Evolutionary conservation across 1,140 invertebrate genomes (phyloP).

Genomic region (Heliconius hermathena): DNA sequence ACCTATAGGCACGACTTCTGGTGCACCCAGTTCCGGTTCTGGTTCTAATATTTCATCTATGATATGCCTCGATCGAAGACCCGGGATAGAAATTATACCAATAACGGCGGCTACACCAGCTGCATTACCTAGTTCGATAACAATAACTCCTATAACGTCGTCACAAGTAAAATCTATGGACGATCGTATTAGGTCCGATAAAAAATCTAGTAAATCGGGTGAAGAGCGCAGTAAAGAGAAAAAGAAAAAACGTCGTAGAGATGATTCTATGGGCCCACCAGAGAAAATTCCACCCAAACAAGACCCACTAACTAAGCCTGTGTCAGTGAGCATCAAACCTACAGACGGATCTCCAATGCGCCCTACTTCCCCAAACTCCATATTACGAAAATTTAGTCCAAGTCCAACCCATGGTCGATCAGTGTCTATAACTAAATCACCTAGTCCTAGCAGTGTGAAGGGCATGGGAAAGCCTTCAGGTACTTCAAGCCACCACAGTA

Average conservation of each 20-base stretch:
- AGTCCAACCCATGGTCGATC: conserved; percentile 86
- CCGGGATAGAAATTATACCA: conserved; percentile 91
- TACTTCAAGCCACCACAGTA: conserved; percentile 84
- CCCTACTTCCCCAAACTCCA: conserved; percentile 84
- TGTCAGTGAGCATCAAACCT: conserved; percentile 88
- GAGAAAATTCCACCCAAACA: conserved; percentile 89
- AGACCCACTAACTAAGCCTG: conserved; percentile 88
- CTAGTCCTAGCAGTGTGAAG: conserved; percentile 82
- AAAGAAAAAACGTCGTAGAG: conserved; percentile 89
- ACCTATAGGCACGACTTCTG: conserved; percentile 83
- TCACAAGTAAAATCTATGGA: conserved; percentile 81
- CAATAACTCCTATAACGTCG: conserved; percentile 90
- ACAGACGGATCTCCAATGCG: conserved; percentile 85
- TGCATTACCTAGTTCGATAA: conserved; percentile 88
- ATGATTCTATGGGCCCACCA: conserved; percentile 92
- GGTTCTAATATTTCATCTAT: conserved; percentile 84
- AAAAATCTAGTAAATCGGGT: conserved; percentile 84
- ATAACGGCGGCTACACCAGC: conserved; percentile 85
- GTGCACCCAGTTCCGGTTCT: conserved; percentile 54
- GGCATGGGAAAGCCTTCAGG: conserved; percentile 81
- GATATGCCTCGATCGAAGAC: conserved; percentile 85
- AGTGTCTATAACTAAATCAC: conserved; percentile 80
- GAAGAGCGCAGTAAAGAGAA: conserved; percentile 88
- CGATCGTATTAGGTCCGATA: conserved; percentile 85
- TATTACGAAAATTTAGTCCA: conserved; percentile 85